Percentiles rank a stretch among this genome's conserved stretches.
These are phyloP conservation scores for Leptogaster cylindrica DNA, from an alignment of 2,888 invertebrate genomes.

Conservation along the genomic window DNA sequence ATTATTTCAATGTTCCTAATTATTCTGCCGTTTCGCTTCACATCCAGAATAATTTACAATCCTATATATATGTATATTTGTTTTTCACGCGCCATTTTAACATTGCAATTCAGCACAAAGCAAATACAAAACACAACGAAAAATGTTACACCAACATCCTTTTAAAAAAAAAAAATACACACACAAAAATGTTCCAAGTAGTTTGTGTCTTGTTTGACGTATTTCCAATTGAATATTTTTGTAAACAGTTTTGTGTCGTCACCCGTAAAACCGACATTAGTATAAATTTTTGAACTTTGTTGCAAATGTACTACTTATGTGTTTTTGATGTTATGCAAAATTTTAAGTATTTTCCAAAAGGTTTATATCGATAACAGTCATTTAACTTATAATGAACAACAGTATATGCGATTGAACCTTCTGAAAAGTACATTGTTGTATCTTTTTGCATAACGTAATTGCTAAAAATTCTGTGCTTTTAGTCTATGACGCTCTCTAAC, in stretches of 20 bases:
- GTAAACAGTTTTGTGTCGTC: constrained; percentile 28
- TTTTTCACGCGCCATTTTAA: not conserved
- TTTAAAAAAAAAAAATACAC: constrained; percentile 24
- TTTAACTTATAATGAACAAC: not conserved
- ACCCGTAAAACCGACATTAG: constrained; percentile 42
- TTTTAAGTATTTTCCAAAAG: constrained; percentile 15
- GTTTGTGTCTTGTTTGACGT: constrained; percentile 30
- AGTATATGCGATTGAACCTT: constrained; percentile 3
- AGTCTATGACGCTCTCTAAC: constrained; percentile 44
- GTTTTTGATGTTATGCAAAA: constrained; percentile 38
- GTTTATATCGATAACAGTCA: constrained; percentile 1
- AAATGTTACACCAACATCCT: too few species aligned
- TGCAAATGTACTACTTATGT: constrained; percentile 15
- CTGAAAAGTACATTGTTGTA: constrained; percentile 3
- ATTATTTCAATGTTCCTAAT: constrained; percentile 49
- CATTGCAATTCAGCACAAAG: not conserved
- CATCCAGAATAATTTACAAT: too few species aligned
- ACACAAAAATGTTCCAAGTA: constrained; percentile 1
- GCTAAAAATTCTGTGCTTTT: constrained; percentile 46
- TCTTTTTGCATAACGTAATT: constrained; percentile 41
- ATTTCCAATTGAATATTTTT: constrained; percentile 19
- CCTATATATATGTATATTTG: too few species aligned
- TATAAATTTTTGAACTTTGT: constrained; percentile 32
- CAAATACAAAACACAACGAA: constrained; percentile 18
- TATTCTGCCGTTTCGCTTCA: too few species aligned